Conservation (phyloP, 2,797 vertebrate genomes). For the Leptodactylus fallax region DNA sequence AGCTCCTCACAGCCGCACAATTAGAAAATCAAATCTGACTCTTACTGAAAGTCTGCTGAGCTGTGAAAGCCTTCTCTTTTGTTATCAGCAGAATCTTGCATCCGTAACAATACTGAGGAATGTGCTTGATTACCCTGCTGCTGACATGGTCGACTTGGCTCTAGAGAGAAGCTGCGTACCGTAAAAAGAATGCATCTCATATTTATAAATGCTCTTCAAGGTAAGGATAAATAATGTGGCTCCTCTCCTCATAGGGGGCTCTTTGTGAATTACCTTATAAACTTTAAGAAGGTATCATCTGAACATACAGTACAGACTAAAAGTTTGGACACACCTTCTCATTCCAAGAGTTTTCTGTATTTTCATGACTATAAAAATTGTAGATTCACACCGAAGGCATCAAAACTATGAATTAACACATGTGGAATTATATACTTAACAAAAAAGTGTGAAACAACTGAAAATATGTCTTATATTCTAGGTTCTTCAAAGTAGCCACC, state of each 20-base stretch:
- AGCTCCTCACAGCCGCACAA: slow-evolving; percentile 55
- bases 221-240: slow-evolving; percentile 38
- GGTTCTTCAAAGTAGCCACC: no score
- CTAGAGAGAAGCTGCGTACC: slow-evolving; percentile 33
- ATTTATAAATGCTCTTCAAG: slow-evolving; percentile 50
- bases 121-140: slow-evolving; percentile 58
- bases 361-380: no score
- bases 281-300: not conserved
- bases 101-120: slow-evolving; percentile 61
- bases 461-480: no score
- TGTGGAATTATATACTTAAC: no score
- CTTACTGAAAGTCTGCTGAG: slow-evolving; percentile 64
- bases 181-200: slow-evolving; percentile 45
- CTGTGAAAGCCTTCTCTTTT: slow-evolving; percentile 61
- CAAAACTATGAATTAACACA: no score
- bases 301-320: no score
- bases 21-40: slow-evolving; percentile 65
- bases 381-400: no score
- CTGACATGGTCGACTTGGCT: slow-evolving; percentile 58
- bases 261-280: slow-evolving; percentile 11
- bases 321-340: no score
- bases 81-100: slow-evolving; percentile 64
- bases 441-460: no score
- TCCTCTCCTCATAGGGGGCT: slow-evolving; percentile 10
- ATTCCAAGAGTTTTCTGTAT: no score